These are phyloP conservation scores for Carabus problematicus DNA, from an alignment of 2,888 invertebrate species.

Conservation along the genomic window DNA sequence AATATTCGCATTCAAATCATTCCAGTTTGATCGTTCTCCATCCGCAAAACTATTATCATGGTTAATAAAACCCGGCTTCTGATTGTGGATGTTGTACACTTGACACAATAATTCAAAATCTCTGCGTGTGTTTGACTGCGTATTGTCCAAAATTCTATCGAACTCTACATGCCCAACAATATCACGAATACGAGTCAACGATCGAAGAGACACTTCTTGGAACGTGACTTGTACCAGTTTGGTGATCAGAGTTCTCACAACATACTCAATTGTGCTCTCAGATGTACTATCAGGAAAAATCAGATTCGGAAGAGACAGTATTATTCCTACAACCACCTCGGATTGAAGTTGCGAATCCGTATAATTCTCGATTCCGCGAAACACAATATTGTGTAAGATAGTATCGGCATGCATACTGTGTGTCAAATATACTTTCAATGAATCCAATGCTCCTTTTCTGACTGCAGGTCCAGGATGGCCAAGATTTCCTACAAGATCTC, in stretches of 20 bases:
- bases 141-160: constrained; percentile 60
- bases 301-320: constrained; percentile 70
- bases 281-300: constrained; percentile 64
- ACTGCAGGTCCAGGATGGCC: constrained; percentile 83
- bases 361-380: constrained; percentile 70
- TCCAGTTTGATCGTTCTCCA: constrained; percentile 35
- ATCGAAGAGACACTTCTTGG: constrained; percentile 72
- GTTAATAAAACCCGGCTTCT: constrained; percentile 26
- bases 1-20: constrained; percentile 42
- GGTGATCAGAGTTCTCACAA: constrained; percentile 57
- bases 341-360: constrained; percentile 63
- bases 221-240: constrained; percentile 60
- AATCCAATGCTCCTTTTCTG: constrained; percentile 79
- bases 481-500: constrained; percentile 78
- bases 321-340: constrained; percentile 70
- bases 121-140: constrained; percentile 60
- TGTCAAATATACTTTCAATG: constrained; percentile 74
- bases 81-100: constrained; percentile 62
- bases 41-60: constrained; percentile 11
- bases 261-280: constrained; percentile 57
- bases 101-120: constrained; percentile 69
- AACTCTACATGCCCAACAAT: constrained; percentile 73
- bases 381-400: constrained; percentile 70
- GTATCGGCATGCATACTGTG: constrained; percentile 73
- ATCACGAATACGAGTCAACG: constrained; percentile 74